Evolutionary conservation across 2,888 invertebrate genomes (phyloP).

Genomic region (Drymonia ruficornis): DNA sequence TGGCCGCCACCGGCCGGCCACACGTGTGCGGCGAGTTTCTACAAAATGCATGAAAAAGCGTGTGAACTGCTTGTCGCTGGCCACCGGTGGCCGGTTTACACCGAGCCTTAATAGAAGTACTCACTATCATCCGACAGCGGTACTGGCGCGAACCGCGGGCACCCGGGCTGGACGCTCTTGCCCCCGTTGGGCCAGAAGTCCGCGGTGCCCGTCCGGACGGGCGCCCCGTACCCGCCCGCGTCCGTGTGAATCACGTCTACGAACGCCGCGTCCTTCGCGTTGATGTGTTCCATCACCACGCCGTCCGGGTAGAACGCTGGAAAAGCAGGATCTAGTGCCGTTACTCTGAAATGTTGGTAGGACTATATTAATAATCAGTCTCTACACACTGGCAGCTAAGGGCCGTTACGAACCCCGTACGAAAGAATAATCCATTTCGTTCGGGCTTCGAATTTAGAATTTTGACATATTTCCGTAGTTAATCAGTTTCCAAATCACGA

Average conservation of each 20-base stretch:
- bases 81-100: no score
- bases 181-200: constrained; percentile 88
- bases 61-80: no score
- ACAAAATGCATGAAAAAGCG: no score
- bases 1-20: no score
- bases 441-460: no score
- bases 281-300: constrained; percentile 78
- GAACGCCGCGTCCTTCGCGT: constrained; percentile 82
- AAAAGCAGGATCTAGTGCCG: constrained; percentile 86
- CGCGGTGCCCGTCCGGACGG: constrained; percentile 82
- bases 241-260: constrained; percentile 90
- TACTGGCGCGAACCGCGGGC: constrained; percentile 79
- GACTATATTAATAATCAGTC: constrained; percentile 13
- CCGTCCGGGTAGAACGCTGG: constrained; percentile 84
- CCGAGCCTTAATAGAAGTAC: constrained; percentile 29
- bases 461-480: no score
- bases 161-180: constrained; percentile 85
- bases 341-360: constrained; percentile 69
- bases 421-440: no score
- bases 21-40: no score
- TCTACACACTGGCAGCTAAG: not conserved
- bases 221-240: constrained; percentile 85
- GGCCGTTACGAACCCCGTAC: no score
- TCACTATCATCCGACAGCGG: constrained; percentile 81
- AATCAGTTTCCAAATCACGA: no score